Conservation (phyloP, 2,113 vertebrate genomes). For the Oryctolagus cuniculus region DNA sequence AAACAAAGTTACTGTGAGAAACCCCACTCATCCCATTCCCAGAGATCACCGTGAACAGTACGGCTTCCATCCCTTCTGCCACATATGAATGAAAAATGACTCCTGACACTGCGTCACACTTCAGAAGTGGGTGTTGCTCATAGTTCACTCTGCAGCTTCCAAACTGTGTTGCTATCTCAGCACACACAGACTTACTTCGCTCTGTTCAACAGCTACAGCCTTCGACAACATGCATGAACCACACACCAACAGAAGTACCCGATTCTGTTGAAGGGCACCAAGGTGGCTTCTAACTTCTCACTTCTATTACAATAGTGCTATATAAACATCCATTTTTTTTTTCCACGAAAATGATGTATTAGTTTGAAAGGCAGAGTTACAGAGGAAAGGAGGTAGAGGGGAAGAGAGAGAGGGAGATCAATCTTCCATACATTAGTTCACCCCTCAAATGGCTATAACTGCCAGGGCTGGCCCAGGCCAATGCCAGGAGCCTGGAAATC, state of each 20-base stretch:
- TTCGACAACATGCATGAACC: not conserved
- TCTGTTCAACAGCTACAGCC: not conserved
- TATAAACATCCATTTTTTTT: no score
- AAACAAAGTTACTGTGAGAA: not conserved
- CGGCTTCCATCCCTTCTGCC: not conserved
- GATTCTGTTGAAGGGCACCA: not conserved
- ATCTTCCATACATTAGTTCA: no score
- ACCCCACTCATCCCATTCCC: not conserved
- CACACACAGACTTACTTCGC: not conserved
- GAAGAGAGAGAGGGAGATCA: no score
- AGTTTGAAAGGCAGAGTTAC: no score
- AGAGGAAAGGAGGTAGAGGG: no score
- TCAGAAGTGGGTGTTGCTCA: not conserved
- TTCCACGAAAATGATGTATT: no score
- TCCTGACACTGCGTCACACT: not conserved
- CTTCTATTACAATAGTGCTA: not conserved
- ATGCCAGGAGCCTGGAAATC: no score
- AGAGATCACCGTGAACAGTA: not conserved
- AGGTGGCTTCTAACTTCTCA: not conserved
- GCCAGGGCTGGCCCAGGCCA: no score
- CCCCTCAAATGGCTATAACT: no score
- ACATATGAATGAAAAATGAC: not conserved
- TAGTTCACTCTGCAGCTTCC: not conserved
- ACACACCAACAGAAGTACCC: not conserved
- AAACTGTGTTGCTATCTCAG: not conserved